Evolutionary conservation across 2,888 invertebrate genomes (phyloP), one percentile per base, ranked within the genome.

Genomic region (Drosophila buzzatii): DNA sequence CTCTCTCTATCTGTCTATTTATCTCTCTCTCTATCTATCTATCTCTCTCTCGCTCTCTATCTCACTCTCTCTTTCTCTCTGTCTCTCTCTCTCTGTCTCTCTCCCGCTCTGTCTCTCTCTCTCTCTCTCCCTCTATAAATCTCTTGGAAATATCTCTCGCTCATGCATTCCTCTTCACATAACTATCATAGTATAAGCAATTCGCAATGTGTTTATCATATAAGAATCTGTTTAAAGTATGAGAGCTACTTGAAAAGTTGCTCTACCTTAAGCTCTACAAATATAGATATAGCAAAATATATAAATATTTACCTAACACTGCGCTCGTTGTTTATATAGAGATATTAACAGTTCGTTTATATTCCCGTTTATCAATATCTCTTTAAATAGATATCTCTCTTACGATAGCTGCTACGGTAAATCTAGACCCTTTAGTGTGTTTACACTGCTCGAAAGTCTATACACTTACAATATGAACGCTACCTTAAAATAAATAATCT

Each of bases 341-440:
- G 31, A 33, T 33, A 33, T 51, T 33, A 12, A 7, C 49, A 33
- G 49, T 3, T 12, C 33, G 18, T 2, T 51, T 33, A 33, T n/a
- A 18, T 33, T 18, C 12, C 12, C 12, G 7, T 18, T 33, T 18
- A 31, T n/a, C 12, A n/a, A n/a, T 12, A 12, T 10, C 10, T 18
- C 49, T 51, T n/a, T 51, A 49, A 31, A 12, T 33, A 49, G n/a
- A 49, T n/a, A n/a, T 31, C n/a, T 41, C 8, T 41, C n/a, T 7
- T 39, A 9, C 2, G 41, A 8, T n/a, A n/a, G 14, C 45, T 27
- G 27, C 47, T 8, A 23, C 16, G 8, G 1, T 47, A 8, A 14
- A 23, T 8, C 16, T 23, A 14, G 23, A 1, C 16, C 27, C 47
- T 16, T 2, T 10, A 33, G 31, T 7, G n/a, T 49, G 31, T 49